phyloP scores from a whole-genome alignment of 2,797 vertebrate species.

The Enteromius viviparus region DNA sequence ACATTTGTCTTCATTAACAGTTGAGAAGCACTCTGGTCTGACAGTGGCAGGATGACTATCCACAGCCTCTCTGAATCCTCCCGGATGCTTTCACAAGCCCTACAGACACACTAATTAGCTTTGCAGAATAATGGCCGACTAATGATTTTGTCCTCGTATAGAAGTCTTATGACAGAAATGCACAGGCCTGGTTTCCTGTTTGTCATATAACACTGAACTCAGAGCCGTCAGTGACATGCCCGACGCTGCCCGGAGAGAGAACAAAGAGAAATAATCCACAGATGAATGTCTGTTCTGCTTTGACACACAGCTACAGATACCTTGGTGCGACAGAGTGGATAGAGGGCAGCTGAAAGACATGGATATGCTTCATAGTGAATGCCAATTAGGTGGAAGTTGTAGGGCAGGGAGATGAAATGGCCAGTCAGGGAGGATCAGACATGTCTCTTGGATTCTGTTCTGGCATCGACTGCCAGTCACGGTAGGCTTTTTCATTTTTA shows the following conservation, averaged over 20 bases:
- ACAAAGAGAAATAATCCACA: conserved; percentile 28
- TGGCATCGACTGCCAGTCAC: conserved; percentile 39
- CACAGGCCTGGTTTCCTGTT: conserved; percentile 40
- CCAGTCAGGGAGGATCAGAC: conserved; percentile 30
- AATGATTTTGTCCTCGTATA: conserved; percentile 80
- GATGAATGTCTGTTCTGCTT: conserved; percentile 30
- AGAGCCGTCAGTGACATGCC: neutral
- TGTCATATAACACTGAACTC: conserved; percentile 9
- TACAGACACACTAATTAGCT: conserved; percentile 80
- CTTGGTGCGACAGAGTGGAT: conserved; percentile 12
- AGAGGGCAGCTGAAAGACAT: conserved; percentile 49
- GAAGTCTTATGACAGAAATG: conserved; percentile 70
- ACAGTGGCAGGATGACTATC: conserved; percentile 68
- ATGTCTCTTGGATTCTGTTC: conserved; percentile 26
- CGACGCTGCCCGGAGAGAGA: conserved; percentile 41
- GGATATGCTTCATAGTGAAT: conserved; percentile 41
- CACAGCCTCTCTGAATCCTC: conserved; percentile 73
- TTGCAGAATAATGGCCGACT: conserved; percentile 71
- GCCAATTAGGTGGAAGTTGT: conserved; percentile 41
- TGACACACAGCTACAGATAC: conserved; percentile 19
- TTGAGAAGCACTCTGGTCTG: conserved; percentile 71
- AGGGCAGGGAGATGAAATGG: conserved; percentile 26
- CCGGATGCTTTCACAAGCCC: conserved; percentile 73
- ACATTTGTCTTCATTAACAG: conserved; percentile 82
- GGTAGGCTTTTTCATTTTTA: conserved; percentile 26